A percentile compares a stretch with the other conserved stretches of the same genome.
phyloP scores from a whole-genome alignment of 2,113 vertebrate genomes.

The Ptilorrhoa leucosticta region DNA sequence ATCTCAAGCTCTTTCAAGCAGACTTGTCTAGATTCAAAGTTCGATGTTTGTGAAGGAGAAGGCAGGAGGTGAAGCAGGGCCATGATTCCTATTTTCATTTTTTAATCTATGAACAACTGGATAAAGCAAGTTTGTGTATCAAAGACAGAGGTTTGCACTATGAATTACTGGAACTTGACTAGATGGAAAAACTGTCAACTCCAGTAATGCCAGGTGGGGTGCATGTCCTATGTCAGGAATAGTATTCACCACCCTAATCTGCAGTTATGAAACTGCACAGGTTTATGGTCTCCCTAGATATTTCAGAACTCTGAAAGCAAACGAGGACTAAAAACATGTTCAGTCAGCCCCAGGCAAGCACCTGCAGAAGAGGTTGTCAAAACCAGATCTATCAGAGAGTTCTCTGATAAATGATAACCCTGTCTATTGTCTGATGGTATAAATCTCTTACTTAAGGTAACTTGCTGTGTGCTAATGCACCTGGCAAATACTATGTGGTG shows the following conservation, averaged over 20 bases:
- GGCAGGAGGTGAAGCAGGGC: background rate
- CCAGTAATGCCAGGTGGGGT: background rate
- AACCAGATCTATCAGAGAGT: background rate
- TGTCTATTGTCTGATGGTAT: background rate
- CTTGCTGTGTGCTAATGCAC: background rate
- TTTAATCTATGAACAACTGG: background rate
- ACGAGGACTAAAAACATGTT: background rate
- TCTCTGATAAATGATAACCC: background rate
- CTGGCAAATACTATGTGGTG: background rate
- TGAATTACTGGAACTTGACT: background rate
- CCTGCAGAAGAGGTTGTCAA: constrained; percentile 34
- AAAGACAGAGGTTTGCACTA: background rate
- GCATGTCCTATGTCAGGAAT: background rate
- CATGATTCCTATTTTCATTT: background rate
- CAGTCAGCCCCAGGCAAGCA: constrained; percentile 19
- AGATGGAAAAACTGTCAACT: background rate
- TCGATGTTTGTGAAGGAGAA: background rate
- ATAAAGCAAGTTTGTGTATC: background rate
- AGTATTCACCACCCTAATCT: background rate
- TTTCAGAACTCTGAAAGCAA: background rate
- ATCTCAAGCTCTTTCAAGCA: background rate
- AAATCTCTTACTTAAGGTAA: constrained; percentile 6
- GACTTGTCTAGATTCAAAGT: background rate
- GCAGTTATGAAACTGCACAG: background rate
- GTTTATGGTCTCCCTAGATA: background rate